These are phyloP conservation scores for Calliphora vomitoria DNA, from an alignment of 2,888 invertebrate genomes.

Conservation along the genomic window DNA sequence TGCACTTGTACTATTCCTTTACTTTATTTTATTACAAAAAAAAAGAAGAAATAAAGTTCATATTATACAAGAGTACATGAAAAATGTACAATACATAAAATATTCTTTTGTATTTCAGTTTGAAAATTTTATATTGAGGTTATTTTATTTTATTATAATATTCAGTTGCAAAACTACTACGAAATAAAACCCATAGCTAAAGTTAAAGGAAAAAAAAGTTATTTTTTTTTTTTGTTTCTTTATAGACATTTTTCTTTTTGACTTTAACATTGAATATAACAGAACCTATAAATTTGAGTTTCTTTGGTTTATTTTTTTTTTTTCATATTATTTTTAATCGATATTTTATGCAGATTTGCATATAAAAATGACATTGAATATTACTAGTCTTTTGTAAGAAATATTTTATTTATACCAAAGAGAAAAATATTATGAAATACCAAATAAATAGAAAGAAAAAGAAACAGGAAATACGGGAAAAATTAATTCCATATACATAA, in stretches of 20 bases:
- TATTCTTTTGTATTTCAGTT: conserved; percentile 30
- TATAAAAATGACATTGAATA: conserved; percentile 53
- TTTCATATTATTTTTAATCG: conserved; percentile 34
- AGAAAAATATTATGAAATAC: too few relatives aligned
- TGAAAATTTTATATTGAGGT: conserved; percentile 22
- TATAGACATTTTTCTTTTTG: background rate
- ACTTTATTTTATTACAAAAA: conserved; percentile 26
- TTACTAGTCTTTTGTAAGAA: conserved; percentile 28
- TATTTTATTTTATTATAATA: conserved; percentile 38
- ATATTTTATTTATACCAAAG: too few relatives aligned
- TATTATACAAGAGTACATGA: background rate
- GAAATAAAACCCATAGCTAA: conserved; percentile 6
- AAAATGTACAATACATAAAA: background rate
- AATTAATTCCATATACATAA: too few relatives aligned
- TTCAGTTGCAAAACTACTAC: conserved; percentile 7
- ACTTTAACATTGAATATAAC: conserved; percentile 16
- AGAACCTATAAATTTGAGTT: conserved; percentile 52
- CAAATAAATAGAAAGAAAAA: too few relatives aligned
- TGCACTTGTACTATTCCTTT: background rate
- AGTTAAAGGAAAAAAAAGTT: conserved; percentile 1
- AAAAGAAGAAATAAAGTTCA: conserved; percentile 25
- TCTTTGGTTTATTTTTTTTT: background rate
- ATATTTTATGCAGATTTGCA: conserved; percentile 68
- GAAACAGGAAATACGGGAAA: too few relatives aligned
- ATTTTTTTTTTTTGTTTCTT: background rate